Conservation (phyloP, 2,113 vertebrate species). For the Burhinus oedicnemus region DNA sequence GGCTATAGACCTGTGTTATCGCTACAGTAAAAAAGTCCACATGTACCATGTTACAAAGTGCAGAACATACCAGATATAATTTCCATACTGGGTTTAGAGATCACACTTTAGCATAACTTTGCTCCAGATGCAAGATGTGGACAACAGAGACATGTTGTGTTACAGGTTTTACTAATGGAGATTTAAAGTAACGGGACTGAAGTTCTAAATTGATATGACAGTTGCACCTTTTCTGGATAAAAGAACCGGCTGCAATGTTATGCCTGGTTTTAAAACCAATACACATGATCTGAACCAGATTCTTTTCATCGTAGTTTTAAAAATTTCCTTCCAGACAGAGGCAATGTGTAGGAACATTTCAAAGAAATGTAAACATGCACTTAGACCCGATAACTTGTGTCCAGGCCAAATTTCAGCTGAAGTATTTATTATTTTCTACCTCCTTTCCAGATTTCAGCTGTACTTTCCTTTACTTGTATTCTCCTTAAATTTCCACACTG, state of each 20-base stretch:
- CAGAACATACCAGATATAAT: conserved; percentile 42
- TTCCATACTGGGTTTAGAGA: conserved; percentile 35
- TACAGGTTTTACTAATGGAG: conserved; percentile 53
- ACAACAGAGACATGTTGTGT: conserved; percentile 44
- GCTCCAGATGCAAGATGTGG: conserved; percentile 56
- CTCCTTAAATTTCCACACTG: background rate
- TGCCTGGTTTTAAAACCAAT: conserved; percentile 67
- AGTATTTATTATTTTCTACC: background rate
- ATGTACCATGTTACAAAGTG: conserved; percentile 44
- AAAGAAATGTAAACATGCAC: conserved; percentile 15
- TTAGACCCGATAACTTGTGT: background rate
- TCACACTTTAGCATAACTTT: conserved; percentile 48
- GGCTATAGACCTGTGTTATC: conserved; percentile 35
- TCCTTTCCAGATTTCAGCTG: background rate
- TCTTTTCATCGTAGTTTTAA: conserved; percentile 24
- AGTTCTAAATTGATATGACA: conserved; percentile 74
- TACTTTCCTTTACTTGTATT: background rate
- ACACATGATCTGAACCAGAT: conserved; percentile 65
- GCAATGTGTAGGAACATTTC: background rate
- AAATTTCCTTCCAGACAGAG: conserved; percentile 14
- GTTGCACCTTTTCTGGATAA: conserved; percentile 61
- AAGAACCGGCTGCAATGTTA: conserved; percentile 44
- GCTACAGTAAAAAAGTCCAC: conserved; percentile 2
- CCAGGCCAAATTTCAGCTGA: background rate
- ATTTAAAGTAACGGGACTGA: conserved; percentile 68